Evolutionary conservation across 2,797 vertebrate genomes (phyloP), one percentile per base, ranked within the genome.

Genomic region (Anisognathus igniventris): DNA sequence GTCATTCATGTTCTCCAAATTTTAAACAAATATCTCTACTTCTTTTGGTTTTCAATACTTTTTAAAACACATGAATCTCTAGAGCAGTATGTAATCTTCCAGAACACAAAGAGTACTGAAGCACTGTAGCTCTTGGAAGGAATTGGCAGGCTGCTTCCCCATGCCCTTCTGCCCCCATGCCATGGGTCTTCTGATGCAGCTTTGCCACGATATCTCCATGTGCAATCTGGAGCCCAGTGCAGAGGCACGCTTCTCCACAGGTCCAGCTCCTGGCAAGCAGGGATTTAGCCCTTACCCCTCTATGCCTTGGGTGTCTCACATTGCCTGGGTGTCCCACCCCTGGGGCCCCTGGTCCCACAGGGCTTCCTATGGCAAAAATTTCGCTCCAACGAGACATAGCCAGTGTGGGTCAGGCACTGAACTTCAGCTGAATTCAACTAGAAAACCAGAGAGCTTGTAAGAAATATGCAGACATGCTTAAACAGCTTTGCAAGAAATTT

Each of bases 161-260:
- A 9, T 2, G 0, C 14, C 45, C 14, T 44, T 53, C 57, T 79
- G 31, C 28, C 45, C 64, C 6, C 1, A 1, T 56, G 35, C 54
- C 3, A 0, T 44, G 35, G 14, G 14, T 35, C 31, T 74, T 66
- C 40, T 56, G 47, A 40, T 2, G 2, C 64, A 44, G 9, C 27
- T 85, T 81, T 81, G n/a, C 60, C 51, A 25, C 3, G 2, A 12
- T 28, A n/a, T 56, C 24, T 67, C 66, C 6, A 2, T 25, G 6
- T 75, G 67, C 40, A 67, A 13, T 60, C 47, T 37, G 51, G 37
- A 85, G 19, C 30, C 24, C 40, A 24, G 23, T 1, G 1, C n/a
- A 56, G 88, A 30, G 28, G 19, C 17, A 24, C 0, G 1, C 7
- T 62, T 42, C n/a, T 58, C 19, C 30, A n/a, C 1, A 1, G 5